Percentiles rank a stretch among this genome's conserved stretches.
These are phyloP conservation scores for Drosophila gaucha DNA, from an alignment of 2,888 invertebrate species.

Conservation along the genomic window DNA sequence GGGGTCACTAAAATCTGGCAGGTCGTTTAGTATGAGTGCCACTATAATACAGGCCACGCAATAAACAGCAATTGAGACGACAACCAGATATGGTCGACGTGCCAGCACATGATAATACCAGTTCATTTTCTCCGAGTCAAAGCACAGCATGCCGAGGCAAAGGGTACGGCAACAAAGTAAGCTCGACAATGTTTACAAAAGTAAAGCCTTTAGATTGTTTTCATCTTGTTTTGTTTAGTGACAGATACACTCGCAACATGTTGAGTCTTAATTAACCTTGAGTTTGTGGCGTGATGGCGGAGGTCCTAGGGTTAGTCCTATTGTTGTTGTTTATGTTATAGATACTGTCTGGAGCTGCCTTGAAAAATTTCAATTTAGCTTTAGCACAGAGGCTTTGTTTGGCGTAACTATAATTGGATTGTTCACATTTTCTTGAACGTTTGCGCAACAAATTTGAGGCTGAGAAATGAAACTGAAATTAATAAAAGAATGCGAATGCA, in stretches of 20 bases:
- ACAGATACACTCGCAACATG: constrained; percentile 21
- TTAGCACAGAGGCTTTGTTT: not conserved
- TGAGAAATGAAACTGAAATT: constrained; percentile 46
- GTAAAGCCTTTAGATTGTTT: constrained; percentile 18
- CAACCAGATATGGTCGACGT: constrained; percentile 88
- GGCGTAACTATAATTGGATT: constrained; percentile 2
- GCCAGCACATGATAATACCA: constrained; percentile 89
- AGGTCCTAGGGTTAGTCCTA: constrained; percentile 45
- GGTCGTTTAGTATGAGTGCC: constrained; percentile 87
- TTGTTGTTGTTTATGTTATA: constrained; percentile 73
- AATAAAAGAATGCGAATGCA: constrained; percentile 51
- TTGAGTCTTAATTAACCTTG: constrained; percentile 54
- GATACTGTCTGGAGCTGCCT: constrained; percentile 52
- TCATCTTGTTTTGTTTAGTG: constrained; percentile 25
- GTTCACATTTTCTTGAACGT: constrained; percentile 30
- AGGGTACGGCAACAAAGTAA: not conserved
- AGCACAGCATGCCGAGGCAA: constrained; percentile 62
- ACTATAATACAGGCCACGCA: constrained; percentile 89
- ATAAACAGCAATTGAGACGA: constrained; percentile 87
- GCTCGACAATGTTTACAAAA: constrained; percentile 12
- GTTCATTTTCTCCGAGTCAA: constrained; percentile 82
- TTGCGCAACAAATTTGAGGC: constrained; percentile 34
- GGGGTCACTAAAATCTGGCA: constrained; percentile 94
- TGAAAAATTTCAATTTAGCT: constrained; percentile 12
- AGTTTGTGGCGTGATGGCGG: constrained; percentile 15